phyloP scores from a whole-genome alignment of 2,113 vertebrate genomes.

The Dissostichus mawsoni region DNA sequence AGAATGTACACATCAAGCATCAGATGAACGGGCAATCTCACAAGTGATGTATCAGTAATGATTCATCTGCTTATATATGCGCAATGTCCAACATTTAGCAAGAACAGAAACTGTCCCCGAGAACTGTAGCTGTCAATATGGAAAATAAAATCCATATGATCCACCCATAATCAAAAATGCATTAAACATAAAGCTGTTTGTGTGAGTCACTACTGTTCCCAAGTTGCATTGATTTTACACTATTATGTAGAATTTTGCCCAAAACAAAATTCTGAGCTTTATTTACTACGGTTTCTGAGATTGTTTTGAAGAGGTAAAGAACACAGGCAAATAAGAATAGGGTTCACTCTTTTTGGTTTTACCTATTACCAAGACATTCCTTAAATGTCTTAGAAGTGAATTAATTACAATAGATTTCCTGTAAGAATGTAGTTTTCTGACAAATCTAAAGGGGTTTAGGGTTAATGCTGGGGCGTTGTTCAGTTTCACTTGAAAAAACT shows the following conservation, averaged over 20 bases:
- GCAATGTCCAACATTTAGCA: neutral
- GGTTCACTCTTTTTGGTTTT: neutral
- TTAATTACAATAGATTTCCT: neutral
- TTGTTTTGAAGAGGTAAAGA: neutral
- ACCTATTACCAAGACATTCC: neutral
- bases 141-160: neutral
- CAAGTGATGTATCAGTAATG: slow-evolving; percentile 25
- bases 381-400: neutral
- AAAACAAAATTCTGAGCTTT: neutral
- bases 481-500: neutral
- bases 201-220: neutral
- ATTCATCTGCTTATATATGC: slow-evolving; percentile 17
- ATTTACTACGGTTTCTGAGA: neutral
- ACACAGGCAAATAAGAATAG: neutral
- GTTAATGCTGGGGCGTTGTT: neutral
- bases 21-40: slow-evolving; percentile 37
- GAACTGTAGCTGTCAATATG: neutral
- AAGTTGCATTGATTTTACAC: neutral
- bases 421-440: neutral
- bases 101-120: neutral
- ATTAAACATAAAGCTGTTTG: neutral
- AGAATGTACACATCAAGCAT: slow-evolving; percentile 42
- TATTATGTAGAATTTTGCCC: neutral
- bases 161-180: slow-evolving; percentile 4
- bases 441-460: neutral